phyloP scores from a whole-genome alignment of 2,797 vertebrate genomes.

The Phataginus tricuspis region DNA sequence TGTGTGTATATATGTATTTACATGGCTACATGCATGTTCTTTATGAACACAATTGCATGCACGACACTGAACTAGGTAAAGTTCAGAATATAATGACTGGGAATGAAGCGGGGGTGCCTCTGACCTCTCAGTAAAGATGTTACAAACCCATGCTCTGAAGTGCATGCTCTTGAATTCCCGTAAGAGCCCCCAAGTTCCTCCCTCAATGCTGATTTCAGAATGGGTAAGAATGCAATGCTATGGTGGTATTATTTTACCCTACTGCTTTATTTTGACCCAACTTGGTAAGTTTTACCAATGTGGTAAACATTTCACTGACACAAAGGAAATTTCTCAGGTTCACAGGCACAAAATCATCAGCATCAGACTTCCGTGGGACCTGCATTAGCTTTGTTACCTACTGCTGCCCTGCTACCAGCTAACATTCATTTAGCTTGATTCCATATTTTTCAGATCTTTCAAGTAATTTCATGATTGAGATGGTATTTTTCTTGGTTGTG shows the following conservation, averaged over 20 bases:
- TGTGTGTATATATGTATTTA: neutral
- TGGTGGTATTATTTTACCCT: neutral
- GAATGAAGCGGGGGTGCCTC: neutral
- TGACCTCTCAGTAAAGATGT: neutral
- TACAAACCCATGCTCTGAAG: neutral
- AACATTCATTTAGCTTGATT: neutral
- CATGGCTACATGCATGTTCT: neutral
- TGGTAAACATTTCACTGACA: neutral
- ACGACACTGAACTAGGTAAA: neutral
- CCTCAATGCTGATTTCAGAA: neutral
- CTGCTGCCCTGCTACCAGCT: neutral
- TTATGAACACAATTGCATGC: neutral
- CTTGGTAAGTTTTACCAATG: neutral
- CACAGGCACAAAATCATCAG: neutral
- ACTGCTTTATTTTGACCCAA: neutral
- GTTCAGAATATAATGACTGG: neutral
- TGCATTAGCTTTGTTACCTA: neutral
- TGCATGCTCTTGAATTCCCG: conserved; percentile 27
- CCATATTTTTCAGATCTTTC: neutral
- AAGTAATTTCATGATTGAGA: neutral
- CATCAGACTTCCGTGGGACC: neutral
- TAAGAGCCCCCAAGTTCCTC: neutral
- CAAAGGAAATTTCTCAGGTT: neutral
- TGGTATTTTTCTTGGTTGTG: neutral
- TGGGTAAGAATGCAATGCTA: neutral